Evolutionary conservation across 2,797 vertebrate species (phyloP).

Genomic region (Onychomys arenicola): DNA sequence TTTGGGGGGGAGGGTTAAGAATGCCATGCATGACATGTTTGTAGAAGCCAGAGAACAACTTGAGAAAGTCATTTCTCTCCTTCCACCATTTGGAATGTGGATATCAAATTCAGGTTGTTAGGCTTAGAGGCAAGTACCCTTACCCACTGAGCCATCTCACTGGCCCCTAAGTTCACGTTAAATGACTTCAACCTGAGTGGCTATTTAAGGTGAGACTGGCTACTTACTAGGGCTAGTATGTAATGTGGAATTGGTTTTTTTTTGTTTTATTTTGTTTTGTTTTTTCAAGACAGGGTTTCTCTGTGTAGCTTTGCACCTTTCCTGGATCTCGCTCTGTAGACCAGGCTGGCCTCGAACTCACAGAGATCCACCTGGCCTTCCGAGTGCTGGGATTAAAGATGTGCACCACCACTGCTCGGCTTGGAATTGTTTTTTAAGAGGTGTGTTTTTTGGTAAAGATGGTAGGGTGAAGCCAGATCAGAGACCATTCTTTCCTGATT

Average conservation of each 20-base stretch:
- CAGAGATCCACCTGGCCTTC: no score
- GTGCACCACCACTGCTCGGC: no score
- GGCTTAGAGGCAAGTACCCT: neutral
- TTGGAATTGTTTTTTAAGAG: conserved; percentile 17
- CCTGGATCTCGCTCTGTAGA: no score
- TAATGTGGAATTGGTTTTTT: no score
- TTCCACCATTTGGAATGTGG: neutral
- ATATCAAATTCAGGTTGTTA: neutral
- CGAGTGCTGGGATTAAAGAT: no score
- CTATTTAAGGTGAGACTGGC: neutral
- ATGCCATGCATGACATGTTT: neutral
- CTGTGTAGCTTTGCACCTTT: no score
- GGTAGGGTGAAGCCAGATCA: conserved; percentile 28
- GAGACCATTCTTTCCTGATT: conserved; percentile 36
- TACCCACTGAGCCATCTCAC: neutral
- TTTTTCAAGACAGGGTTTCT: no score
- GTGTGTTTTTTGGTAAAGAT: neutral
- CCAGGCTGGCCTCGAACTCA: no score
- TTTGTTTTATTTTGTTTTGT: no score
- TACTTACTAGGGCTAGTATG: neutral
- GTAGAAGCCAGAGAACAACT: neutral
- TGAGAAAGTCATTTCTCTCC: neutral
- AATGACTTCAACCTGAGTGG: conserved; percentile 19
- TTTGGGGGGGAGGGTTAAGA: neutral
- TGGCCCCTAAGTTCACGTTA: neutral